Percentiles rank a stretch among this genome's conserved stretches.
Conservation (phyloP, 2,888 invertebrate genomes). For the Acanthopleura granulata region DNA sequence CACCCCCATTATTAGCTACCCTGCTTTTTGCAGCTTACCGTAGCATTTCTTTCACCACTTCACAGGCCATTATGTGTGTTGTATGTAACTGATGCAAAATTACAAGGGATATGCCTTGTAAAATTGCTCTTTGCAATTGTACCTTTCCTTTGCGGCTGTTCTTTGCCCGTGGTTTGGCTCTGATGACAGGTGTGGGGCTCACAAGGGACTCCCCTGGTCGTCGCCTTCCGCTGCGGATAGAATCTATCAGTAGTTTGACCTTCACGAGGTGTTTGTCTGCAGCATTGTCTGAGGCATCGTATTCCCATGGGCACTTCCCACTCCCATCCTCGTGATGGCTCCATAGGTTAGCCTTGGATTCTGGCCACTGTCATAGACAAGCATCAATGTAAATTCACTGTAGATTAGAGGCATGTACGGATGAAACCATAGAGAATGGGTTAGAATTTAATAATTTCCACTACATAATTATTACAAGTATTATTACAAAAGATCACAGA, state of each 20-base stretch:
- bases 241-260: slow-evolving; percentile 41
- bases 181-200: not conserved
- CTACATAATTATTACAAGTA: no score
- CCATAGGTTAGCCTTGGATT: slow-evolving; percentile 50
- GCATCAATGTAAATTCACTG: no score
- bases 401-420: no score
- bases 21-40: no score
- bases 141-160: not conserved
- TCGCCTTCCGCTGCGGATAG: slow-evolving; percentile 40
- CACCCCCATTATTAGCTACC: no score
- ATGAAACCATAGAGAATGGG: no score
- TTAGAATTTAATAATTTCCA: no score
- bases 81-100: no score
- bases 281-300: slow-evolving; percentile 45
- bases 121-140: not conserved
- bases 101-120: no score
- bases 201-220: slow-evolving; percentile 36
- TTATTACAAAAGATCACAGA: no score
- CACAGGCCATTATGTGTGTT: no score
- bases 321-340: slow-evolving; percentile 45
- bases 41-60: no score
- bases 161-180: not conserved
- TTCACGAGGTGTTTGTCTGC: slow-evolving; percentile 38
- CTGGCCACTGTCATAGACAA: slow-evolving; percentile 34
- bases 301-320: slow-evolving; percentile 43